Percentiles rank a stretch among this genome's conserved stretches.
These are phyloP conservation scores for Alviniconcha marisindica DNA, from an alignment of 1,140 invertebrate genomes.

Conservation along the genomic window DNA sequence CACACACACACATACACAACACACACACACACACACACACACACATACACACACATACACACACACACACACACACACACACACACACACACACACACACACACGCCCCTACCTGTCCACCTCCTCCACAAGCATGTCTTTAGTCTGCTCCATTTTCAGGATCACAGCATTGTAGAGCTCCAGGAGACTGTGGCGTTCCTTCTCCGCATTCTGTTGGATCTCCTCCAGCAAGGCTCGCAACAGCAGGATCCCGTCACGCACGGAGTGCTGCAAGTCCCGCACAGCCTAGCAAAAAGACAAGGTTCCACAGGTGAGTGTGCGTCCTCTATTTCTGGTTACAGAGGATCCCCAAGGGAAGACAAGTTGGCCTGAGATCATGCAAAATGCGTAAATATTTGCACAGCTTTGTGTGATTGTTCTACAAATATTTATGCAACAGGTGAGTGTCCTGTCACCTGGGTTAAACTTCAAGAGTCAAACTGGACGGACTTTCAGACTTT, in stretches of 20 bases:
- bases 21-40: no score
- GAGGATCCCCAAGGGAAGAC: no score
- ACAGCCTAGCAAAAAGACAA: constrained; percentile 54
- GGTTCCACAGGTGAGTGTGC: background rate
- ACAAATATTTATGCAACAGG: no score
- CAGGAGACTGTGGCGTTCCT: constrained; percentile 57
- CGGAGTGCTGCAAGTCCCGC: constrained; percentile 65
- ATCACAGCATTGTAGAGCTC: constrained; percentile 55
- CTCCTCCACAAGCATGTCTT: constrained; percentile 58
- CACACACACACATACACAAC: no score
- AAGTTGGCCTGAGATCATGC: no score
- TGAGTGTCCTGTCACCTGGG: no score
- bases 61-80: background rate
- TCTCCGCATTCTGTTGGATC: constrained; percentile 59
- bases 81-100: background rate
- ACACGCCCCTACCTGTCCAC: constrained; percentile 57
- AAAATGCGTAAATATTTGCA: no score
- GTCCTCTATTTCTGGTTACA: no score
- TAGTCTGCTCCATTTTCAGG: constrained; percentile 60
- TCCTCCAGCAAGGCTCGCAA: constrained; percentile 62
- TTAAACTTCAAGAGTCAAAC: no score
- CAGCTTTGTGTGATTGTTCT: no score
- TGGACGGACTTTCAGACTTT: no score
- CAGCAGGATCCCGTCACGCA: constrained; percentile 59
- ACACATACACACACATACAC: no score